Evolutionary conservation across 2,888 invertebrate species (phyloP).

Genomic region (Dynastes maya): DNA sequence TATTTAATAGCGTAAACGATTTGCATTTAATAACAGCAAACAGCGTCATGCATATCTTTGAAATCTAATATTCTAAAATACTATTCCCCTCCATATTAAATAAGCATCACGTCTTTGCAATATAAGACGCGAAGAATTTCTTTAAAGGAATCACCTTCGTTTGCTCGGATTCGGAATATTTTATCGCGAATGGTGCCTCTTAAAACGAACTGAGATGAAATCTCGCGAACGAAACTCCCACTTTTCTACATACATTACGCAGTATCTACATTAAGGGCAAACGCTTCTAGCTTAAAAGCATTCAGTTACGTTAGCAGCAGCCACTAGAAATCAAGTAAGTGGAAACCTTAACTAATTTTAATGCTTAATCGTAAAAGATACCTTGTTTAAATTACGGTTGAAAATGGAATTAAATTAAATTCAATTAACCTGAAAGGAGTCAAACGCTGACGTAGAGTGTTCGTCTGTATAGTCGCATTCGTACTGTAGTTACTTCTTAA

Average conservation of each 20-base stretch:
- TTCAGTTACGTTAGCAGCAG: constrained; percentile 28
- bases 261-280: constrained; percentile 11
- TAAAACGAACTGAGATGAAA: not conserved
- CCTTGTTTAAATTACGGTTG: not conserved
- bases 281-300: constrained; percentile 12
- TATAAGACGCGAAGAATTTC: too few species aligned
- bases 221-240: not conserved
- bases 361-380: constrained; percentile 15
- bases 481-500: too few species aligned
- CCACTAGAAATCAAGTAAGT: not conserved
- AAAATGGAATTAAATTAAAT: not conserved
- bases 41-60: not conserved
- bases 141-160: too few species aligned
- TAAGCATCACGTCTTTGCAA: too few species aligned
- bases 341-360: constrained; percentile 23
- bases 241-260: not conserved
- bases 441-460: not conserved
- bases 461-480: not conserved
- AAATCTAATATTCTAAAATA: too few species aligned
- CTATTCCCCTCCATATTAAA: too few species aligned
- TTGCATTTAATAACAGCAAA: not conserved
- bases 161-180: not conserved
- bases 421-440: not conserved
- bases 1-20: too few species aligned
- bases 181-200: not conserved